phyloP scores from a whole-genome alignment of 30 jellyfish, hydroid and myxozoan genomes.

The Aurelia coerulea region DNA sequence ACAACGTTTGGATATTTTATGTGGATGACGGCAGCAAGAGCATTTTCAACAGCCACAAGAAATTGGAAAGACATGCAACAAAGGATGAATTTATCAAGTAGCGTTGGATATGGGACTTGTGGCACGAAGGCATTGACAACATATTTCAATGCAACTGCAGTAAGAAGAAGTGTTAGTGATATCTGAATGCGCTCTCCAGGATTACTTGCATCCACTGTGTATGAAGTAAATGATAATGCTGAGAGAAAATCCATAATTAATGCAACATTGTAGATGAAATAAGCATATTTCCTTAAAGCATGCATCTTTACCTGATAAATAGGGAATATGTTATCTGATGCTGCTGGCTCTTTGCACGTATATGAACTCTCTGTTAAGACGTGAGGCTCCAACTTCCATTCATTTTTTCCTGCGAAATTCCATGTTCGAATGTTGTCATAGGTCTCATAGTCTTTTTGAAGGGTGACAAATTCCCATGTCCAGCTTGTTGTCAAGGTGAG shows the following conservation, averaged over 20 bases:
- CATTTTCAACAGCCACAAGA: slow-evolving; percentile 87
- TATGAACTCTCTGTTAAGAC: slow-evolving; percentile 71
- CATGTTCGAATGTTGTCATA: slow-evolving; percentile 84
- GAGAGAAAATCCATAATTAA: slow-evolving; percentile 82
- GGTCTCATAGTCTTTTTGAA: slow-evolving; percentile 74
- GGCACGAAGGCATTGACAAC: slow-evolving; percentile 89
- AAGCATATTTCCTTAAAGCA: slow-evolving; percentile 85
- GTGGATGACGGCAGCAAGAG: slow-evolving; percentile 64
- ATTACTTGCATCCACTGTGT: slow-evolving; percentile 85
- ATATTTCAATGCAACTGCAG: slow-evolving; percentile 86
- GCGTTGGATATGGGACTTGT: slow-evolving; percentile 87
- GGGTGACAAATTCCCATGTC: slow-evolving; percentile 74
- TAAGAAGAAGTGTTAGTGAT: slow-evolving; percentile 82
- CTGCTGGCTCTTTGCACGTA: slow-evolving; percentile 60
- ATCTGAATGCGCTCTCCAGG: slow-evolving; percentile 88
- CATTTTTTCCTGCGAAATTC: slow-evolving; percentile 85
- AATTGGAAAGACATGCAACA: slow-evolving; percentile 81
- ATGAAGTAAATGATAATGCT: slow-evolving; percentile 81
- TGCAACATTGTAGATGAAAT: slow-evolving; percentile 84
- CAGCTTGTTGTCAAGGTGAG: slow-evolving; percentile 86
- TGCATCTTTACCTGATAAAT: slow-evolving; percentile 80
- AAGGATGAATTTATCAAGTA: slow-evolving; percentile 84
- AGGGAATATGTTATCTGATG: slow-evolving; percentile 81
- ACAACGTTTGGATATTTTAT: slow-evolving; percentile 24
- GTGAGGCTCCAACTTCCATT: slow-evolving; percentile 88